Percentiles rank a stretch among this genome's conserved stretches.
phyloP scores from a whole-genome alignment of 2,888 invertebrate genomes.

The Rhogogaster chlorosoma region DNA sequence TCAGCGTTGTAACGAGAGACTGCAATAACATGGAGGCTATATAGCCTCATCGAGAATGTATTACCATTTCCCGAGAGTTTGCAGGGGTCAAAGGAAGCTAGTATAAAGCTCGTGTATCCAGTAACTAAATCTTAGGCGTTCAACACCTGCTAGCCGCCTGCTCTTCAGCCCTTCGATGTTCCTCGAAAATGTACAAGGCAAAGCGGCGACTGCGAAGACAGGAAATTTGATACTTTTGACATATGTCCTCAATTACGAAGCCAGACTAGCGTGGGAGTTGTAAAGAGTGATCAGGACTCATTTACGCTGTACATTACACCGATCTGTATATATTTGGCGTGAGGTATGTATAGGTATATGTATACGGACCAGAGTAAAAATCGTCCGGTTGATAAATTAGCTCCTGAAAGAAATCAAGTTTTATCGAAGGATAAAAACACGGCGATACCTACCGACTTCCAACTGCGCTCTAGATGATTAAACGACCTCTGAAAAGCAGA shows the following conservation, averaged over 20 bases:
- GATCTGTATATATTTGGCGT: background rate
- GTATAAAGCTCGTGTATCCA: conserved; percentile 19
- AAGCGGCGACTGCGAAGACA: background rate
- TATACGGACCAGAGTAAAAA: background rate
- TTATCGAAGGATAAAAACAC: background rate
- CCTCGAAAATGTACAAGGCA: conserved; percentile 31
- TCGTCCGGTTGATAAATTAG: background rate
- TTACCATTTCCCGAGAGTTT: background rate
- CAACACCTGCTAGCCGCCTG: conserved; percentile 51
- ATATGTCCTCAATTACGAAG: conserved; percentile 50
- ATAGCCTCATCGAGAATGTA: conserved; percentile 2
- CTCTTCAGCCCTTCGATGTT: background rate
- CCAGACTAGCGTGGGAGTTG: conserved; percentile 48
- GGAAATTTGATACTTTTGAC: conserved; percentile 53
- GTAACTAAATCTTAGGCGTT: conserved; percentile 48
- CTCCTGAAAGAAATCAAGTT: background rate
- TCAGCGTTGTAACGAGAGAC: conserved; percentile 30
- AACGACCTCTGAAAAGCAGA: background rate
- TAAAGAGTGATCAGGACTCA: background rate
- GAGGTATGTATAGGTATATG: too few relatives aligned
- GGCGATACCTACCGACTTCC: background rate
- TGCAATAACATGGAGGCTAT: conserved; percentile 21
- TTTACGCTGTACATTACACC: conserved; percentile 15
- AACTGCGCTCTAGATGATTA: background rate
- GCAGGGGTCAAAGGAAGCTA: conserved; percentile 28